These are phyloP conservation scores for Benitochromis conjunctus DNA, from an alignment of 2,113 vertebrate genomes.

Conservation along the genomic window DNA sequence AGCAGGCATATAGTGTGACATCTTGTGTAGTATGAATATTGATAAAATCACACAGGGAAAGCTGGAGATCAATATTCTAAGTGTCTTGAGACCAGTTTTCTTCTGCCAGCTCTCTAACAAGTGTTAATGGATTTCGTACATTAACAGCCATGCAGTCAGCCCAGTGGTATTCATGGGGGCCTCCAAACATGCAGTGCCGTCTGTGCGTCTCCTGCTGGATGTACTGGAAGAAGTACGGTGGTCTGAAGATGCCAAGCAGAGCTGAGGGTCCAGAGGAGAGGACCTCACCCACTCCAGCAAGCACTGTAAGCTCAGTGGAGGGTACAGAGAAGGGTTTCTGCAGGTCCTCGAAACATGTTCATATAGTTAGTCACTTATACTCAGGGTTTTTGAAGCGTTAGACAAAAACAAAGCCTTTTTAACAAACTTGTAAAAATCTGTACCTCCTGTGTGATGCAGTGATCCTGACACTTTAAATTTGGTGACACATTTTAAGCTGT, in stretches of 20 bases:
- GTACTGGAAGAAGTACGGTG: constrained; percentile 98
- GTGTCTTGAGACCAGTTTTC: neutral
- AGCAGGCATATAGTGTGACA: neutral
- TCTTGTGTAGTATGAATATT: neutral
- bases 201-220: constrained; percentile 96
- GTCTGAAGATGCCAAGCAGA: constrained; percentile 96
- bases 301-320: constrained; percentile 74
- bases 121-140: constrained; percentile 1
- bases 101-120: neutral
- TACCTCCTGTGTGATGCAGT: neutral
- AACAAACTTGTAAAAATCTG: neutral
- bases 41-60: neutral
- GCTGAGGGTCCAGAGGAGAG: constrained; percentile 85
- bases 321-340: neutral
- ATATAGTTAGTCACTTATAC: neutral
- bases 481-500: neutral
- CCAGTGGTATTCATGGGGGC: constrained; percentile 99
- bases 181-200: constrained; percentile 96
- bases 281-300: constrained; percentile 81
- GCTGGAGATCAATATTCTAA: neutral
- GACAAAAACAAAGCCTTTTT: neutral
- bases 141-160: constrained; percentile 87
- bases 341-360: neutral
- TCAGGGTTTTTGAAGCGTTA: neutral
- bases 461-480: neutral